Conservation (phyloP, 2,113 vertebrate species). For the Castor canadensis region DNA sequence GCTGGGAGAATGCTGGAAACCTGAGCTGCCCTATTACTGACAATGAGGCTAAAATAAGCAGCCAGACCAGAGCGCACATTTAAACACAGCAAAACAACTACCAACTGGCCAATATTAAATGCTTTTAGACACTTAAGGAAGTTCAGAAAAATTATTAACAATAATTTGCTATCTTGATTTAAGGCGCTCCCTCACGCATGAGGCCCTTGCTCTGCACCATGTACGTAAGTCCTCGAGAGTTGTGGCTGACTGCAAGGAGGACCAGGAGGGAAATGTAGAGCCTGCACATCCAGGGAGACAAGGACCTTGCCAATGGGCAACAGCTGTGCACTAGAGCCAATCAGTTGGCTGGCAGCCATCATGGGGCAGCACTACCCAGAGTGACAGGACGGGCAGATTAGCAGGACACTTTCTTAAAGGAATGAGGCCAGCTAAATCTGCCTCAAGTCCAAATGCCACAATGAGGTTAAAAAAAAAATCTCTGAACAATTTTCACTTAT, state of each 20-base stretch:
- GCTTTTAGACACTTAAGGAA: not conserved
- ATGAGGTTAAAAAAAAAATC: no score
- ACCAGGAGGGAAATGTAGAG: not conserved
- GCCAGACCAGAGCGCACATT: not conserved
- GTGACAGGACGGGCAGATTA: slow-evolving; percentile 77
- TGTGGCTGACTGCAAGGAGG: no score
- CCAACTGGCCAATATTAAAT: not conserved
- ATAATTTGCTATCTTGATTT: accelerated
- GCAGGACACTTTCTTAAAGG: slow-evolving; percentile 77
- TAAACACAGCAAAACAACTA: accelerated
- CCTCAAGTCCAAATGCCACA: not conserved
- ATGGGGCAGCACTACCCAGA: slow-evolving; percentile 49
- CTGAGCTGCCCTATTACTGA: not conserved
- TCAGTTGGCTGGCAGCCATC: not conserved
- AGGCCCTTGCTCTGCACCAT: no score
- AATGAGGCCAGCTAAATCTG: slow-evolving; percentile 75
- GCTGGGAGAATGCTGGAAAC: not conserved
- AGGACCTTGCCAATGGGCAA: no score
- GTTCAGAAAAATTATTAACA: accelerated
- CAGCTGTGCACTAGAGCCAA: no score
- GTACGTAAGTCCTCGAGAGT: not conserved
- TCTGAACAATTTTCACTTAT: slow-evolving; percentile 29
- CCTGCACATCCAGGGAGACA: no score
- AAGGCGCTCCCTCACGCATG: no score
- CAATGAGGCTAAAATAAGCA: no score